phyloP scores from a whole-genome alignment of 2,797 vertebrate species.

The Chanos chanos region DNA sequence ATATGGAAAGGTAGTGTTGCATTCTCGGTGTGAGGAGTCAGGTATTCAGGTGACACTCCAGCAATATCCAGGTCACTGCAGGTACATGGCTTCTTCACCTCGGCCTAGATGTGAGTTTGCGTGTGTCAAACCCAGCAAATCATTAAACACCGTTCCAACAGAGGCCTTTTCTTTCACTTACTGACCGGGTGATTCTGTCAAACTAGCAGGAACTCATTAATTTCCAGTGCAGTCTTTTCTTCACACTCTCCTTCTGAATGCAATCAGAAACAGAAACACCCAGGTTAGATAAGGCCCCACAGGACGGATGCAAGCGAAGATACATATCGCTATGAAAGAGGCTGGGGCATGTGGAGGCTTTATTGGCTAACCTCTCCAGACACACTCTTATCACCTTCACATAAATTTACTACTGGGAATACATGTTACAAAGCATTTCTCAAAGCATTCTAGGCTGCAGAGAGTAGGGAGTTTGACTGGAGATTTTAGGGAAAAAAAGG shows the following conservation, averaged over 20 bases:
- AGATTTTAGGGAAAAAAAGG: too few species aligned
- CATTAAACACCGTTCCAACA: slow-evolving; percentile 12
- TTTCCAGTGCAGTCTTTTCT: slow-evolving; percentile 19
- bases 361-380: background rate
- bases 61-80: background rate
- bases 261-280: slow-evolving; percentile 23
- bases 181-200: background rate
- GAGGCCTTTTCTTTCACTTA: background rate
- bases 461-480: too few species aligned
- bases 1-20: slow-evolving; percentile 24
- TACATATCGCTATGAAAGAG: slow-evolving; percentile 17
- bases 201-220: background rate
- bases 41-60: slow-evolving; percentile 7
- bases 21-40: slow-evolving; percentile 32
- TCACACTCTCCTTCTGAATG: slow-evolving; percentile 3
- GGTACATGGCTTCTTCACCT: slow-evolving; percentile 11
- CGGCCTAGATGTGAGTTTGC: background rate
- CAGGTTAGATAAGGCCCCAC: slow-evolving; percentile 28
- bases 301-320: slow-evolving; percentile 12
- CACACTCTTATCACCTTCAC: too few species aligned
- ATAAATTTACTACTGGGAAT: too few species aligned
- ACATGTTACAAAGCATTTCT: too few species aligned
- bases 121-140: slow-evolving; percentile 7
- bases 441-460: too few species aligned
- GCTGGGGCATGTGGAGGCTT: slow-evolving; percentile 1